Evolutionary conservation across 2,797 vertebrate genomes (phyloP), one percentile per base, ranked within the genome.

Genomic region (Myotis myotis): DNA sequence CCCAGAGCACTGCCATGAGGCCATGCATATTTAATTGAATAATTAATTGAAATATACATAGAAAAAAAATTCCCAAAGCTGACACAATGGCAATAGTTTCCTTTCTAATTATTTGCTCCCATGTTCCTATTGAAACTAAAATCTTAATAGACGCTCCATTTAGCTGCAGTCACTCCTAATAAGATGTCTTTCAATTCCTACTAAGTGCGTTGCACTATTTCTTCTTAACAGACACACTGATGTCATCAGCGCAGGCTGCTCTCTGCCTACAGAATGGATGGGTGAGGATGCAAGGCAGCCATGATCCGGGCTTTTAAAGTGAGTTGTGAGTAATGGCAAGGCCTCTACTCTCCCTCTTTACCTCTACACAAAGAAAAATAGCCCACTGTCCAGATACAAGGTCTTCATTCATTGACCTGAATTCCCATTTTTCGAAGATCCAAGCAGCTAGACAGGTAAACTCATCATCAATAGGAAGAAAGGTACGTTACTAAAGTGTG

Each of bases 1-100:
- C 89, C 87, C 49, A n/a, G 68, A 44, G 94, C 6, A 20, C 12
- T 78, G 41, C 70, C 33, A 55, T 28, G 13, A 95, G 51, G 64
- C 3, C 41, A 79, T 47, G 72, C 17, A 87, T 95, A 90, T 93
- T 96, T 97, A 97, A 96, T 83, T 87, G 74, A 90, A 92, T 4
- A 64, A 64, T 82, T 96, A 95, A 96, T 96, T 97, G 89, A 96
- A 96, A 78, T 86, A 88, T 6, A 86, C 70, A 86, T 1, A 60
- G 60, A 95, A 94, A 80, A 92, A 47, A 75, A 51, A 57, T 87
- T 55, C 51, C 55, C 41, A 60, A 85, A 64, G 70, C 25, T 81
- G 71, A 83, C 36, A 95, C 12, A 91, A 86, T 64, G 53, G 55
- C 20, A 72, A 38, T 83, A 20, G 51, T 94, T 95, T 94, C 11